A percentile compares a stretch with the other conserved stretches of the same genome.
These are phyloP conservation scores for Myotis lucifugus DNA, from an alignment of 2,113 vertebrate genomes.

Conservation along the genomic window DNA sequence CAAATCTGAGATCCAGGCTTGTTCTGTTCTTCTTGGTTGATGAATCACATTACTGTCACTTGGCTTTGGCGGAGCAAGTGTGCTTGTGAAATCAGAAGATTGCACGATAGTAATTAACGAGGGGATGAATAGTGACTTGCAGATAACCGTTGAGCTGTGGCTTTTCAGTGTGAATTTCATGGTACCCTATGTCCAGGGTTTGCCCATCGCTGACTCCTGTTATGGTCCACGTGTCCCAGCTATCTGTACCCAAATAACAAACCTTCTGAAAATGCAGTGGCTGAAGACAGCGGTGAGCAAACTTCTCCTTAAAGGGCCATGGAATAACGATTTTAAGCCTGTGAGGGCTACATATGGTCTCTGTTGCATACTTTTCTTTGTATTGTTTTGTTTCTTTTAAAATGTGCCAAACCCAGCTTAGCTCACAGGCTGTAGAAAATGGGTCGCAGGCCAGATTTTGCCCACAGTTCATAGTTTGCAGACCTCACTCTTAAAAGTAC, in stretches of 20 bases:
- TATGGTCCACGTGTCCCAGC: not conserved
- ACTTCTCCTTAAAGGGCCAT: not conserved
- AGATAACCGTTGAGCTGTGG: not conserved
- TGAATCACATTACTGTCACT: not conserved
- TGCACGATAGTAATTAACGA: not conserved
- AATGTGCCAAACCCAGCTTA: not conserved
- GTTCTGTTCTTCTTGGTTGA: not conserved
- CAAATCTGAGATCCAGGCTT: not conserved
- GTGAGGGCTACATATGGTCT: not conserved
- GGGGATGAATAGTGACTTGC: not conserved
- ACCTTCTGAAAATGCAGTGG: not conserved
- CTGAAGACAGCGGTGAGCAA: not conserved
- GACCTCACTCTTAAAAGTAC: not conserved
- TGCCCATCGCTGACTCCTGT: not conserved
- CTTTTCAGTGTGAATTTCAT: not conserved
- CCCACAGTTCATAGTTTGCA: not conserved
- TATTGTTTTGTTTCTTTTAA: conserved; percentile 47
- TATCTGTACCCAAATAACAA: not conserved
- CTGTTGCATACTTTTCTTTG: not conserved
- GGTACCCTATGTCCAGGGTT: not conserved
- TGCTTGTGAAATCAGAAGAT: conserved; percentile 30
- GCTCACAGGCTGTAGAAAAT: not conserved
- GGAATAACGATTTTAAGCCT: not conserved
- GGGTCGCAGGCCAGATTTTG: not conserved
- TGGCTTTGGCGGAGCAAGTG: not conserved